Base-by-base conservation (phyloP, 2,113 vertebrate species). In the Helogale parvula region DNA sequence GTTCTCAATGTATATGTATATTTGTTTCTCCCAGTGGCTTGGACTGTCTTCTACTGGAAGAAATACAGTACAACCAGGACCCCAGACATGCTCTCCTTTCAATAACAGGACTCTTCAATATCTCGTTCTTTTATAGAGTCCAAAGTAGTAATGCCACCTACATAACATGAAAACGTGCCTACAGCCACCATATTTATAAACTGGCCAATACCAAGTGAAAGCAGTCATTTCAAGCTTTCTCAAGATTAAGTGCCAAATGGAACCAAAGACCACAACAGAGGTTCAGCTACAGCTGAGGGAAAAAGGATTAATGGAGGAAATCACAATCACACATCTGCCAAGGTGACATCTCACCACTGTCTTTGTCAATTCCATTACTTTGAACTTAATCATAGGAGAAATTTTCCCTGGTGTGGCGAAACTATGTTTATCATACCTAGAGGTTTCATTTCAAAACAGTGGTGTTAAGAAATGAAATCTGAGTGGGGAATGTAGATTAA, bases 41-140 rank as follows among this genome's bases (percentile, higher is more conserved):
- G 7, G 29, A 16, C 0, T 83, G 16, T 29, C 13, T 54, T 76
- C 41, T 1, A 12, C 0, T 15, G 16, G 68, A 76, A n/a, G 21
- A 57, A 13, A 14, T 54, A 11, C 52, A 7, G 1, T 9, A 5
- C 35, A 69, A 7, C 0, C 7, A 27, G 68, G 15, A 3, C 9
- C 2, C n/a, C 54, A 76, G 54, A 41, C 38, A 27, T 52, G 16
- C 15, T 31, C 2, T 66, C 65, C 27, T 16, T 90, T 66, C 69
- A 52, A 27, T 83, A 13, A 23, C 10, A 45, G n/a, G 7, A 7
- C 4, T 63, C 68, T 83, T 54, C 12, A 89, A 4, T 27, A 27
- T 41, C 5, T 41, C 27, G 33, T 81, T 31, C 33, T 76, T 76
- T 76, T 33, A 13, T 31, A 85, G 35, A 19, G 6, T 57, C 6